Percentiles rank a stretch among this genome's conserved stretches.
phyloP scores from a whole-genome alignment of 2,113 vertebrate genomes.

The Erinaceus europaeus region DNA sequence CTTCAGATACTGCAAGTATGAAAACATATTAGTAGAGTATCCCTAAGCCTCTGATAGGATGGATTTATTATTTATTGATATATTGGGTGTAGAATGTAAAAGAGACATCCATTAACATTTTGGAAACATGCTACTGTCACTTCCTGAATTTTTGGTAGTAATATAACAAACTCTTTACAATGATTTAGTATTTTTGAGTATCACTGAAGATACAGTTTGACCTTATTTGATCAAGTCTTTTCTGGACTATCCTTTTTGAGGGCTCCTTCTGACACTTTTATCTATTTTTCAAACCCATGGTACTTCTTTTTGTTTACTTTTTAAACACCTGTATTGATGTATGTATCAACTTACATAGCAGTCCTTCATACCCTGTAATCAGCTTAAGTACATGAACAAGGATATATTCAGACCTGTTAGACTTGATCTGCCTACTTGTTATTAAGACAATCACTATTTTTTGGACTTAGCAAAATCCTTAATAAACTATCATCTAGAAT shows the following conservation, averaged over 20 bases:
- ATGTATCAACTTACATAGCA: background rate
- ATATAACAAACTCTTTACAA: background rate
- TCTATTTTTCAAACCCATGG: background rate
- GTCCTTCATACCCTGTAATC: background rate
- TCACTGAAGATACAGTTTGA: background rate
- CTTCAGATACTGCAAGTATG: background rate
- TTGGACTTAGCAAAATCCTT: background rate
- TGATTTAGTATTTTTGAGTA: background rate
- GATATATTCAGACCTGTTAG: background rate
- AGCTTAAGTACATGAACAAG: background rate
- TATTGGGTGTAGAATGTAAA: background rate
- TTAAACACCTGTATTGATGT: background rate
- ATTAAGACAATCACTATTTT: background rate
- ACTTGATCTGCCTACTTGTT: too few species aligned
- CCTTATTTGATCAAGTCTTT: background rate
- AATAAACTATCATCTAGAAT: background rate
- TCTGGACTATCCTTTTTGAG: background rate
- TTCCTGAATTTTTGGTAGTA: background rate
- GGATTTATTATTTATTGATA: background rate
- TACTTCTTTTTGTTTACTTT: background rate
- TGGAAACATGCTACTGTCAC: background rate
- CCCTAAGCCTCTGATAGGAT: background rate
- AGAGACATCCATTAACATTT: background rate
- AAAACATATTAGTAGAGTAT: background rate
- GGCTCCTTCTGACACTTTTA: background rate